A percentile compares a stretch with the other conserved stretches of the same genome.
Conservation (phyloP, 2,113 vertebrate genomes). For the Camelus bactrianus region DNA sequence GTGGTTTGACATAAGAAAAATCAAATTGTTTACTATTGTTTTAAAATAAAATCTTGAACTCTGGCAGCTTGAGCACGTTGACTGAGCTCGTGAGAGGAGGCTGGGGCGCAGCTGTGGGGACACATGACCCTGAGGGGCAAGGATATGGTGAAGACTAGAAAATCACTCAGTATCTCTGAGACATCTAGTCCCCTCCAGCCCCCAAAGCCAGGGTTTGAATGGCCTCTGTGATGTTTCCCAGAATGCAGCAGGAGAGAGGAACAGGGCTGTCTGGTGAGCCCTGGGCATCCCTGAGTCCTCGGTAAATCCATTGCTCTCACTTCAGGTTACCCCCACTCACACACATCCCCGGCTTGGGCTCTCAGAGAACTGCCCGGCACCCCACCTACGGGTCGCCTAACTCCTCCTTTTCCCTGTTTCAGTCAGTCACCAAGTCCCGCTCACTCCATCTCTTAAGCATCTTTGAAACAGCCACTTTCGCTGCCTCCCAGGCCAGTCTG, state of each 20-base stretch:
- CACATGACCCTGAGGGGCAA: fast-evolving
- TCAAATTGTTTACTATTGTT: conserved; percentile 84
- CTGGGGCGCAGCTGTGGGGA: not conserved
- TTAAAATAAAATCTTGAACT: conserved; percentile 83
- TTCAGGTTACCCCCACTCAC: not conserved
- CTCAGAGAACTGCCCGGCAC: not conserved
- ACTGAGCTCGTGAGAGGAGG: not conserved
- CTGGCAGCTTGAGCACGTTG: not conserved
- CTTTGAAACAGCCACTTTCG: not conserved
- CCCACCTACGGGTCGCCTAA: not conserved
- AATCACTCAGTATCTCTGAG: not conserved
- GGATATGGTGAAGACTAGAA: fast-evolving
- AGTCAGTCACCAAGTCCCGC: not conserved
- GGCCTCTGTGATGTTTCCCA: not conserved
- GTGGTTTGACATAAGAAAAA: conserved; percentile 79
- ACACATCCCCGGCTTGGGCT: not conserved
- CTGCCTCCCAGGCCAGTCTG: not conserved
- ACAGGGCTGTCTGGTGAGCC: not conserved
- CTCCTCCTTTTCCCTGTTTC: not conserved
- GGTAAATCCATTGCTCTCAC: not conserved
- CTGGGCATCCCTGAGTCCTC: not conserved
- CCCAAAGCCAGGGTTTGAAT: not conserved
- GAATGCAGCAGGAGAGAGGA: not conserved
- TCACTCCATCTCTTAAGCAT: not conserved
- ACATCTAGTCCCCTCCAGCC: not conserved